Evolutionary conservation across 2,888 invertebrate genomes (phyloP).

Genomic region (Acronicta leporina): DNA sequence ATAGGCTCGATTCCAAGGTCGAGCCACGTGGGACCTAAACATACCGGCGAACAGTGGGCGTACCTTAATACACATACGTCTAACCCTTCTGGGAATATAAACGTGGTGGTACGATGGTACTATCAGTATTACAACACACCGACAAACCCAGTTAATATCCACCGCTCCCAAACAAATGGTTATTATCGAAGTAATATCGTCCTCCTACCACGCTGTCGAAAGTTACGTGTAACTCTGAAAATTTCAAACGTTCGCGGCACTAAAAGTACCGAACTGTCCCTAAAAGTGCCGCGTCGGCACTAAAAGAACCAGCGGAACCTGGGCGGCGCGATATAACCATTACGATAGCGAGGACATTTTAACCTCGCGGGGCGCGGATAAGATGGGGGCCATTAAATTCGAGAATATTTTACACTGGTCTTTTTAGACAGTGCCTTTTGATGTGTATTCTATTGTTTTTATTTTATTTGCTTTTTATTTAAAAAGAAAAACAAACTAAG

Average conservation of each 20-base stretch:
- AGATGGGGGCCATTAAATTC: constrained; percentile 60
- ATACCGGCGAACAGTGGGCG: no score
- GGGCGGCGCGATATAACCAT: constrained; percentile 74
- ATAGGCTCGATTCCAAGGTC: no score
- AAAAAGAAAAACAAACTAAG: no score
- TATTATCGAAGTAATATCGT: constrained; percentile 62
- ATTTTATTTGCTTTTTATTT: no score
- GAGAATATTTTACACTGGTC: constrained; percentile 39
- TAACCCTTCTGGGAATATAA: no score
- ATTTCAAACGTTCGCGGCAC: constrained; percentile 23
- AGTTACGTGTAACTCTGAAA: constrained; percentile 47
- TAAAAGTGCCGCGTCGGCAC: constrained; percentile 50
- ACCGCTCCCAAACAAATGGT: constrained; percentile 56
- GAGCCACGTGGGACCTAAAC: no score
- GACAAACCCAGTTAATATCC: constrained; percentile 26
- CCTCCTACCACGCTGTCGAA: constrained; percentile 54
- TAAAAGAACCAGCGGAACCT: constrained; percentile 64
- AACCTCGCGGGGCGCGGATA: constrained; percentile 64
- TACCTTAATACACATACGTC: no score
- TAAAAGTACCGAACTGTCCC: constrained; percentile 41
- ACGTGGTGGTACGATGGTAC: no score
- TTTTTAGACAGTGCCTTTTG: no score
- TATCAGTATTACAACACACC: no score
- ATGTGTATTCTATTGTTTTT: no score
- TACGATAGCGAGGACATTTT: constrained; percentile 76